phyloP scores from a whole-genome alignment of 2,797 vertebrate species.

The Sebastes kiyomatsui region DNA sequence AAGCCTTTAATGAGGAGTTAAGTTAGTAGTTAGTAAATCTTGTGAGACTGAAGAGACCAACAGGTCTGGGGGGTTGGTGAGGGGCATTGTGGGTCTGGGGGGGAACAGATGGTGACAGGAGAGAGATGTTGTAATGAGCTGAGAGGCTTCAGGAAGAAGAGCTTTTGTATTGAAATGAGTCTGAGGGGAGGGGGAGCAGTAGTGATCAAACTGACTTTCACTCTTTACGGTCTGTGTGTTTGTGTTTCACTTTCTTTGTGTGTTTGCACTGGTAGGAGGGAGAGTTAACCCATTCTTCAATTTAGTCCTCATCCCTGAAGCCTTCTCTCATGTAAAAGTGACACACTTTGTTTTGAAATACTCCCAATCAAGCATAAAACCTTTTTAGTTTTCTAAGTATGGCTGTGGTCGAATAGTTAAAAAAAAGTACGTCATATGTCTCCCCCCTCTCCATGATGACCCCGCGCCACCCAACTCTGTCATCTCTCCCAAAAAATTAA shows the following conservation, averaged over 20 bases:
- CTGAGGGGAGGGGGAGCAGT: background rate
- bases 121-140: slow-evolving; percentile 36
- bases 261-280: background rate
- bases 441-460: no score
- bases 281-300: background rate
- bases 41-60: slow-evolving; percentile 4
- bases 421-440: rapidly evolving
- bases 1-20: slow-evolving; percentile 9
- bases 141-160: slow-evolving; percentile 29
- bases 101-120: slow-evolving; percentile 63
- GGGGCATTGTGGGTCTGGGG: slow-evolving; percentile 12
- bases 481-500: background rate
- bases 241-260: background rate
- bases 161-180: slow-evolving; percentile 55
- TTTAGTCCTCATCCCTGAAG: background rate
- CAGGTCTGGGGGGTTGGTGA: slow-evolving; percentile 36
- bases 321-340: background rate
- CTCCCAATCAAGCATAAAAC: background rate
- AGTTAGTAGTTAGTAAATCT: slow-evolving; percentile 33
- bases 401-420: rapidly evolving
- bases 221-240: slow-evolving; percentile 6
- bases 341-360: background rate
- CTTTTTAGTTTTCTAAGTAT: no score
- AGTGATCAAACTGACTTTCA: slow-evolving; percentile 16
- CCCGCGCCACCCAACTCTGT: rapidly evolving